phyloP scores from a whole-genome alignment of 1,140 invertebrate genomes.

The Olivierus martensii region DNA sequence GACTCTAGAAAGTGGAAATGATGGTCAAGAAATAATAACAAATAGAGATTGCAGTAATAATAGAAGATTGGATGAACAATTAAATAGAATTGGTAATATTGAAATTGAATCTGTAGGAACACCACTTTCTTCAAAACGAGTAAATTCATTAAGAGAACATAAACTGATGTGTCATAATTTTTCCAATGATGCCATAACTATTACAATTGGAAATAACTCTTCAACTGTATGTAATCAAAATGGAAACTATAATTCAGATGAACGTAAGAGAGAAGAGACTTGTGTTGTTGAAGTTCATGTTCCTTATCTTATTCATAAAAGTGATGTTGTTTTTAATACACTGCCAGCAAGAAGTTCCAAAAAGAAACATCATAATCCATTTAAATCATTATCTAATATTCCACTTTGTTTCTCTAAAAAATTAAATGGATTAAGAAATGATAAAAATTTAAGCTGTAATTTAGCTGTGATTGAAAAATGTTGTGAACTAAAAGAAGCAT shows the following conservation, averaged over 20 bases:
- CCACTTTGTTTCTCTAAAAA: conserved; percentile 13
- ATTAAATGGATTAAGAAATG: conserved; percentile 9
- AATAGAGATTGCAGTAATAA: conserved; percentile 11
- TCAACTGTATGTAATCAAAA: conserved; percentile 1
- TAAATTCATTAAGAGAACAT: too few relatives aligned
- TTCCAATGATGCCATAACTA: conserved; percentile 15
- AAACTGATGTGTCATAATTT: conserved; percentile 16
- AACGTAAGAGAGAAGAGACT: conserved; percentile 11
- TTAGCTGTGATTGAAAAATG: conserved; percentile 14
- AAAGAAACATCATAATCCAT: conserved; percentile 8
- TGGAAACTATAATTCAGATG: neutral
- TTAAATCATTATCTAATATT: conserved; percentile 18
- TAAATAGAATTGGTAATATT: neutral
- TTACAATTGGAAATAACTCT: conserved; percentile 14
- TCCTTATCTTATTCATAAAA: conserved; percentile 13
- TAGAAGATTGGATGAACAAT: neutral
- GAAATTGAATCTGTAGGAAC: conserved; percentile 6
- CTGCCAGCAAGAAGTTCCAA: conserved; percentile 9
- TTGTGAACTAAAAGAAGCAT: conserved; percentile 4
- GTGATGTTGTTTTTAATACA: conserved; percentile 8
- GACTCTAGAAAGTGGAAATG: conserved; percentile 20
- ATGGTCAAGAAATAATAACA: conserved; percentile 12
- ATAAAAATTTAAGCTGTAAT: conserved; percentile 4
- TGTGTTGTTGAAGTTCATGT: conserved; percentile 20
- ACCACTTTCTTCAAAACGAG: conserved; percentile 12